Conservation (phyloP, 2,113 vertebrate genomes). For the Stegostoma tigrinum region DNA sequence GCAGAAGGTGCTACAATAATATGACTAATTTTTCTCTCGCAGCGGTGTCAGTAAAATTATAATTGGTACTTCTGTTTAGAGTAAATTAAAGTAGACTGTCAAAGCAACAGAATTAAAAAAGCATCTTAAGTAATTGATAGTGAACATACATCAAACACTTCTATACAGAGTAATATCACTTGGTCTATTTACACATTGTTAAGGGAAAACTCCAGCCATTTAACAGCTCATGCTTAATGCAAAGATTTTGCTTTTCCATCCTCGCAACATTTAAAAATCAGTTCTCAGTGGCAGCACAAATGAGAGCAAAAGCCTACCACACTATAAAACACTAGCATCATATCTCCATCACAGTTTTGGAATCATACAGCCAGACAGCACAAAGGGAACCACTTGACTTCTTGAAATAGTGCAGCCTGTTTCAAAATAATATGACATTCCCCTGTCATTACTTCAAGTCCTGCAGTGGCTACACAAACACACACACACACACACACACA, state of each 20-base stretch:
- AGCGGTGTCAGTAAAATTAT: background rate
- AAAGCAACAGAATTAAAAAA: background rate
- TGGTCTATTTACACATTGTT: background rate
- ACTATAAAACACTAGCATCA: background rate
- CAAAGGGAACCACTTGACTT: background rate
- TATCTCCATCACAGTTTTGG: background rate
- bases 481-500: no score
- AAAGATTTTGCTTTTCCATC: background rate
- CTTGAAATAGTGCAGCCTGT: background rate
- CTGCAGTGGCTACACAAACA: background rate
- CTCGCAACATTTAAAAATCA: background rate
- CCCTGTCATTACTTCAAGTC: background rate
- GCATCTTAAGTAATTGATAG: constrained; percentile 8
- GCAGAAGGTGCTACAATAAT: background rate
- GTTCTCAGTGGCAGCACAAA: background rate
- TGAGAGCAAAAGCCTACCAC: background rate
- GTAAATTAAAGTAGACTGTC: background rate
- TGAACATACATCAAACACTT: background rate
- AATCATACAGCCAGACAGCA: background rate
- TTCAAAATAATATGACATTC: background rate
- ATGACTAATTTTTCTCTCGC: background rate
- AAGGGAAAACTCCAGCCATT: background rate
- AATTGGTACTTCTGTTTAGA: background rate
- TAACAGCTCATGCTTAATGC: background rate
- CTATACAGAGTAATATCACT: background rate